Conservation (phyloP, 2,888 invertebrate species). For the Oscheius sp. region DNA sequence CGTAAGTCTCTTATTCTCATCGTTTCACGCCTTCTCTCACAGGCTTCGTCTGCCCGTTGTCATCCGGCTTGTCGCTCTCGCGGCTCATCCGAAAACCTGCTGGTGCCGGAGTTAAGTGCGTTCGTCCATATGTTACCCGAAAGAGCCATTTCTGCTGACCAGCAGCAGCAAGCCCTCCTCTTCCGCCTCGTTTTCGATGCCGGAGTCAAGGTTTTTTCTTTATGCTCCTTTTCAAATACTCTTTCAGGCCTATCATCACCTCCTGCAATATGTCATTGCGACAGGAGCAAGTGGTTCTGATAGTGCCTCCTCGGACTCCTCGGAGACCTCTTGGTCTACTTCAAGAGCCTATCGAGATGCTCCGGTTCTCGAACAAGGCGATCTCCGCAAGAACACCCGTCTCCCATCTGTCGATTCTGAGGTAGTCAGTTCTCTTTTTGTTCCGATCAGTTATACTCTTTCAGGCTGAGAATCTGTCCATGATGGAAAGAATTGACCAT, state of each 20-base stretch:
- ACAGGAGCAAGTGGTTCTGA: conserved; percentile 17
- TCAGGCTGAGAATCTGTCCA: conserved; percentile 29
- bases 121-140: conserved; percentile 34
- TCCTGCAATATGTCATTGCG: conserved; percentile 31
- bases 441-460: neutral
- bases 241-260: conserved; percentile 37
- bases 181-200: conserved; percentile 28
- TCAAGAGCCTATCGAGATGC: conserved; percentile 4
- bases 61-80: conserved; percentile 12
- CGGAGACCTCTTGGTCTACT: conserved; percentile 17
- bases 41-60: conserved; percentile 13
- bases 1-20: conserved; percentile 5
- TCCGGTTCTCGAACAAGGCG: neutral
- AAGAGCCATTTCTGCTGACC: conserved; percentile 8
- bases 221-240: neutral
- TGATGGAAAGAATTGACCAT: conserved; percentile 38
- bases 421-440: neutral
- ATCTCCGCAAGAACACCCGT: neutral
- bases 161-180: conserved; percentile 15
- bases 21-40: neutral
- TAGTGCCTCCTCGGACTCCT: conserved; percentile 19
- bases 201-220: conserved; percentile 24
- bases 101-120: conserved; percentile 20
- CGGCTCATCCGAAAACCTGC: conserved; percentile 15
- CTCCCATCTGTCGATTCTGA: conserved; percentile 28